Conservation (phyloP, 2,888 invertebrate species). For the Ichneumoninae sp. region DNA sequence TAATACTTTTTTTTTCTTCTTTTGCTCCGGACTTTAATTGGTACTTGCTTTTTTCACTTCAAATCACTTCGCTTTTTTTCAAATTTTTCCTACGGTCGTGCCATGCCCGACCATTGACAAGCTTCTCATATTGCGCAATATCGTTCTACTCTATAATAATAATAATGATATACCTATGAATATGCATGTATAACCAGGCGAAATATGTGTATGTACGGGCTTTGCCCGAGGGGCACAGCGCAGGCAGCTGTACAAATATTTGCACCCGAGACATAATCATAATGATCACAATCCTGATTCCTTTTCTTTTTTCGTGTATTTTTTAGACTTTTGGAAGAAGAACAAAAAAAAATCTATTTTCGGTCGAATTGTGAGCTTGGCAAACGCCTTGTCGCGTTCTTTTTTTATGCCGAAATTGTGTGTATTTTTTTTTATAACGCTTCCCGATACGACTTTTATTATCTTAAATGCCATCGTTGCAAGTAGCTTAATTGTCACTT, state of each 20-base stretch:
- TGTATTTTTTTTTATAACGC: slow-evolving; percentile 34
- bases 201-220: slow-evolving; percentile 17
- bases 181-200: slow-evolving; percentile 24
- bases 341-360: background rate
- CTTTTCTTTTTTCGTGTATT: background rate
- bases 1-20: slow-evolving; percentile 1
- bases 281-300: slow-evolving; percentile 42
- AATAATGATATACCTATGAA: slow-evolving; percentile 40
- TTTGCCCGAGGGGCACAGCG: slow-evolving; percentile 12
- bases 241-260: slow-evolving; percentile 52
- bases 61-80: slow-evolving; percentile 28
- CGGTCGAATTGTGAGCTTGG: slow-evolving; percentile 21
- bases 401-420: slow-evolving; percentile 19
- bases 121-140: slow-evolving; percentile 39
- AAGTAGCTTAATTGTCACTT: slow-evolving; percentile 62
- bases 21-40: slow-evolving; percentile 36
- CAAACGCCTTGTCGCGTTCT: background rate
- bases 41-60: slow-evolving; percentile 15
- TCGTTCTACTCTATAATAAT: slow-evolving; percentile 38
- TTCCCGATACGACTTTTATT: slow-evolving; percentile 49
- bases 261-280: slow-evolving; percentile 31
- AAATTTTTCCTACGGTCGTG: background rate
- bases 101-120: slow-evolving; percentile 16
- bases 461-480: slow-evolving; percentile 67
- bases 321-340: background rate